These are phyloP conservation scores for Nomada lathburiana DNA, from an alignment of 2,888 invertebrate genomes.

Conservation along the genomic window DNA sequence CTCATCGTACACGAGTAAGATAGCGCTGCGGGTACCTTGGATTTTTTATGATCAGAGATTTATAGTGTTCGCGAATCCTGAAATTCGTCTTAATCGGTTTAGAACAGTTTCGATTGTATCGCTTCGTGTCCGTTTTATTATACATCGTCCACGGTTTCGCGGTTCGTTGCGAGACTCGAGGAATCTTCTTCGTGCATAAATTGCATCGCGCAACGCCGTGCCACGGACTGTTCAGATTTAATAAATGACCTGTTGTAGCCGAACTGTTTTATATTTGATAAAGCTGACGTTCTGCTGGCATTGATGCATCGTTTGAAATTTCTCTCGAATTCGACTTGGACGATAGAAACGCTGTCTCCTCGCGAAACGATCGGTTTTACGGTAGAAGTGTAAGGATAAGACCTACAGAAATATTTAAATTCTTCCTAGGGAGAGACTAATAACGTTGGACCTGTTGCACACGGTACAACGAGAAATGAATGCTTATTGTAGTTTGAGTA, in stretches of 20 bases:
- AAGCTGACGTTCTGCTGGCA: slow-evolving; percentile 34
- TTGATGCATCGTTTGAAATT: slow-evolving; percentile 46
- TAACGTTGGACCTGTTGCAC: background rate
- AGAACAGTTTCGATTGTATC: slow-evolving; percentile 56
- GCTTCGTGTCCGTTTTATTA: slow-evolving; percentile 48
- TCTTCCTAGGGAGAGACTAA: background rate
- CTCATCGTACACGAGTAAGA: slow-evolving; percentile 69
- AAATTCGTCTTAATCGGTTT: slow-evolving; percentile 62
- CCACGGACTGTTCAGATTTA: slow-evolving; percentile 45
- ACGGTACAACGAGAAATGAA: slow-evolving; percentile 8
- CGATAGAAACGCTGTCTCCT: background rate
- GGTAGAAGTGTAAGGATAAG: no score
- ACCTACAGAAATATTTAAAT: background rate
- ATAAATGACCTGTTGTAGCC: slow-evolving; percentile 50
- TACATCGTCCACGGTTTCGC: slow-evolving; percentile 30
- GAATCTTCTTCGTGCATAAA: slow-evolving; percentile 50
- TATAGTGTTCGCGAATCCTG: slow-evolving; percentile 47
- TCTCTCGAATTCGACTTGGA: slow-evolving; percentile 10
- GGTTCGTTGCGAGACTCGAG: slow-evolving; percentile 33
- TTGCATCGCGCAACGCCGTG: slow-evolving; percentile 55
- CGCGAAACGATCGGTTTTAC: background rate
- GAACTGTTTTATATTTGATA: slow-evolving; percentile 48
- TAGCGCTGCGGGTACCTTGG: slow-evolving; percentile 45
- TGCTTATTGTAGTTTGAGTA: background rate
- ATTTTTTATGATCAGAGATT: slow-evolving; percentile 48